phyloP scores from a whole-genome alignment of 2,113 vertebrate genomes.

The Rhipidura dahli region DNA sequence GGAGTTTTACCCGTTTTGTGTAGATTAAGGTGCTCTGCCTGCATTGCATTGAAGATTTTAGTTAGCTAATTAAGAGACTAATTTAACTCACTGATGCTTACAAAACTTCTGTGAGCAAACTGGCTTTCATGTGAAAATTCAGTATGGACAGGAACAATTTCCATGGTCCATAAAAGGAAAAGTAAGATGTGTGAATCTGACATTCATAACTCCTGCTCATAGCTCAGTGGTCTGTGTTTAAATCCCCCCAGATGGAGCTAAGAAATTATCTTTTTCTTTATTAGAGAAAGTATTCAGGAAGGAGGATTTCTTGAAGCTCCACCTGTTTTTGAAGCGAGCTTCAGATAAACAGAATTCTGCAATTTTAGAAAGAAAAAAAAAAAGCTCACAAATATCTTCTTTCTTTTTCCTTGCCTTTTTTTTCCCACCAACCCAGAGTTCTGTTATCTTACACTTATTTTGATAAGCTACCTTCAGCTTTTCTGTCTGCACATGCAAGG shows the following conservation, averaged over 20 bases:
- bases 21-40: not conserved
- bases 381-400: not conserved
- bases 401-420: not conserved
- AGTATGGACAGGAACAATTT: not conserved
- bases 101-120: not conserved
- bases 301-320: not conserved
- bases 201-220: not conserved
- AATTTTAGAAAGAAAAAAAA: not conserved
- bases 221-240: not conserved
- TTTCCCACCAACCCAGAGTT: not conserved
- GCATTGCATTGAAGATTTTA: not conserved
- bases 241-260: not conserved
- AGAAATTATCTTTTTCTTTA: not conserved
- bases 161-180: not conserved
- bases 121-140: not conserved
- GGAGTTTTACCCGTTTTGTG: not conserved
- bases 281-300: not conserved
- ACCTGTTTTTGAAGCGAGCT: conserved; percentile 4
- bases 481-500: conserved; percentile 71
- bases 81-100: not conserved
- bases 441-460: conserved; percentile 63
- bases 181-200: not conserved
- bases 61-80: not conserved
- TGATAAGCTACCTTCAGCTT: conserved; percentile 64
- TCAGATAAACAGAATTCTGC: not conserved